Evolutionary conservation across 2,888 invertebrate genomes (phyloP).

Genomic region (Mystacides longicornis): DNA sequence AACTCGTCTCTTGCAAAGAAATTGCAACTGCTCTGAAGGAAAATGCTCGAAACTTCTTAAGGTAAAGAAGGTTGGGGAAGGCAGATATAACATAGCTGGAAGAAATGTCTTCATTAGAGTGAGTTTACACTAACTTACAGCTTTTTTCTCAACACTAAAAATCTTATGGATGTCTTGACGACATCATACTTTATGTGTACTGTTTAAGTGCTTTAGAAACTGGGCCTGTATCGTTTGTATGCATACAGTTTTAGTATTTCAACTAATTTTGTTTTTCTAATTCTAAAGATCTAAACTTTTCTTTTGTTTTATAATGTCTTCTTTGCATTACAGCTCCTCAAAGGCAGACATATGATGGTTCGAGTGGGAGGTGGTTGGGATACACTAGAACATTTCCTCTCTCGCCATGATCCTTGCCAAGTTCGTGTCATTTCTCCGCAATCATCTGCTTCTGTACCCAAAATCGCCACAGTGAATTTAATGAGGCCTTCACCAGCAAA

Average conservation of each 20-base stretch:
- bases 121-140: conserved; percentile 31
- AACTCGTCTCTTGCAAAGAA: conserved; percentile 64
- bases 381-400: conserved; percentile 85
- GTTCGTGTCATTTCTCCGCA: conserved; percentile 51
- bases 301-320: neutral
- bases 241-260: neutral
- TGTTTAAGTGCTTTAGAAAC: neutral
- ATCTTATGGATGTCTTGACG: too few species aligned
- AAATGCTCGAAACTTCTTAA: conserved; percentile 66
- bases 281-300: neutral
- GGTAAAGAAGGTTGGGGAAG: conserved; percentile 77
- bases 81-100: conserved; percentile 79
- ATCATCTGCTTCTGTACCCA: conserved; percentile 33
- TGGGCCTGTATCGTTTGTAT: neutral
- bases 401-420: conserved; percentile 82
- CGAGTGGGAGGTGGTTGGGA: conserved; percentile 93
- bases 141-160: neutral
- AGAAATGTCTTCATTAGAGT: conserved; percentile 84
- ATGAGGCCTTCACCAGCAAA: conserved; percentile 16
- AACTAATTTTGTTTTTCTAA: neutral
- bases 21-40: conserved; percentile 64
- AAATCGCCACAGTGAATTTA: conserved; percentile 24
- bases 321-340: conserved; percentile 59
- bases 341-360: conserved; percentile 93
- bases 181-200: too few species aligned